Conservation (phyloP, 2,797 vertebrate species). For the Falco columbarius region DNA sequence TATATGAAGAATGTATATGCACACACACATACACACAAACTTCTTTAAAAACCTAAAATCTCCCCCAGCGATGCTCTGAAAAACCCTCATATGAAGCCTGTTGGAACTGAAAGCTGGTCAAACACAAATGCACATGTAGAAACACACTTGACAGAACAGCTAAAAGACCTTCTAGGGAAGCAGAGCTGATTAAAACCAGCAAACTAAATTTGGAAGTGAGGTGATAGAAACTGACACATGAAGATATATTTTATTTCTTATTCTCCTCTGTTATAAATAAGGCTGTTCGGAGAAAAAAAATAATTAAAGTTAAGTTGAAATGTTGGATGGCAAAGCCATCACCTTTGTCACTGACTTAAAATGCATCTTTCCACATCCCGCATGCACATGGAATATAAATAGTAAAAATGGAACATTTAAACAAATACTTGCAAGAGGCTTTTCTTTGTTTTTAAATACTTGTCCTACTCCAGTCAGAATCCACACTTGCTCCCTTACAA, state of each 20-base stretch:
- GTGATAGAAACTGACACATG: neutral
- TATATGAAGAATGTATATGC: neutral
- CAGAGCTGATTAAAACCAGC: neutral
- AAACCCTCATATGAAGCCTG: neutral
- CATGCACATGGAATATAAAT: neutral
- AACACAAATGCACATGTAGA: neutral
- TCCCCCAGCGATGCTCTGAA: neutral
- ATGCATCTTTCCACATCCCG: neutral
- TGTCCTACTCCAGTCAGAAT: neutral
- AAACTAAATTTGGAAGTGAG: neutral
- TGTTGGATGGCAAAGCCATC: neutral
- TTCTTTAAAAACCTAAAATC: neutral
- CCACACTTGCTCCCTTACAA: neutral
- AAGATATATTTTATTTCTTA: neutral
- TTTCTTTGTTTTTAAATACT: neutral
- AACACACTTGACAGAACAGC: neutral
- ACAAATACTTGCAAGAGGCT: neutral
- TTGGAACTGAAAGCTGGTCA: neutral
- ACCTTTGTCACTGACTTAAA: neutral
- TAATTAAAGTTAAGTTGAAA: neutral
- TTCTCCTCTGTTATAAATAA: neutral
- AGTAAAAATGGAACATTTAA: neutral
- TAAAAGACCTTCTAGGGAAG: neutral
- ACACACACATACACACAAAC: neutral
- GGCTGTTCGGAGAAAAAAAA: neutral